Evolutionary conservation across 2,888 invertebrate species (phyloP), one percentile per base, ranked within the genome.

Genomic region (Branchellion lobata): DNA sequence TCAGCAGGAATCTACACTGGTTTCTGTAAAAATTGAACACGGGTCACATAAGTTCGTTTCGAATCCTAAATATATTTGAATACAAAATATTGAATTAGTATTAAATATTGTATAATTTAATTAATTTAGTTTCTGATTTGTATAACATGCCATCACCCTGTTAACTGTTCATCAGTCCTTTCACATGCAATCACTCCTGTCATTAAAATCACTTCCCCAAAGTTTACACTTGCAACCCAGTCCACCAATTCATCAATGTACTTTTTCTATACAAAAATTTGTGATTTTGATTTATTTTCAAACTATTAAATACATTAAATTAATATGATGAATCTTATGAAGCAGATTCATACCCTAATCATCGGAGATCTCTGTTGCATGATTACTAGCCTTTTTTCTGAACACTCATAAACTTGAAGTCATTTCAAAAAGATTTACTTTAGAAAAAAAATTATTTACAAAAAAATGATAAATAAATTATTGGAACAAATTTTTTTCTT

Each of bases 351-450:
- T 84, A 88, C 88, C 85, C 85, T 89, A 29, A 93, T 90, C 21
- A 93, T 88, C 5, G 93, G 92, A 1, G 94, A 91, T 83, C 94
- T 90, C 81, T 94, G 88, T 86, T 95, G 95, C 72, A 95, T 86
- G 0, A 92, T 90, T 14, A 92, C 88, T 65, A 94, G 81, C 85
- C 92, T 92, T 80, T 90, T 88, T 1, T 87, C 86, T 61, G 88
- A 86, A 81, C 90, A 90, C 76, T 90, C 88, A 86, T 92, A 95
- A 14, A 94, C 88, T 90, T 84, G 27, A 85, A 84, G 57, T 75
- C 79, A 81, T 80, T 81, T 78, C 36, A 68, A 80, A 53, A 72
- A 34, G 14, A 51, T n/a, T 33, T 14, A 81, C 18, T 11, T 68
- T 27, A 18, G 24, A 27, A 36, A 33, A 34, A n/a, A 33, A 0